Conservation (phyloP, 2,797 vertebrate species). For the Anguilla anguilla region DNA sequence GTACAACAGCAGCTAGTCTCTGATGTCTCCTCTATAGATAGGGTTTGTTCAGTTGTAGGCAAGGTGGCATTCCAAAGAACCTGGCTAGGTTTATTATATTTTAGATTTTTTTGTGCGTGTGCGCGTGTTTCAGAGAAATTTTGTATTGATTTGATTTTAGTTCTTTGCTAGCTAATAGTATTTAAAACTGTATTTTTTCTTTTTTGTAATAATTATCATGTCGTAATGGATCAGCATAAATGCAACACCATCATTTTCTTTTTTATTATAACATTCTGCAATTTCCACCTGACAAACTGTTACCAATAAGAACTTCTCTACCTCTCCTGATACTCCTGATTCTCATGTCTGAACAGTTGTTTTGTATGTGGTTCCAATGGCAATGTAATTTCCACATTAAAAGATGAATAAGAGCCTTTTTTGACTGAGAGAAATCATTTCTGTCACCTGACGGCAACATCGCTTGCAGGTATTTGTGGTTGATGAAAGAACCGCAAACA, state of each 20-base stretch:
- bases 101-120: conserved; percentile 63
- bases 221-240: conserved; percentile 75
- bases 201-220: conserved; percentile 86
- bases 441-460: conserved; percentile 22
- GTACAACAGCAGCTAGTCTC: not conserved
- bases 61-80: conserved; percentile 60
- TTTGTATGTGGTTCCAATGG: conserved; percentile 86
- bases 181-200: conserved; percentile 81
- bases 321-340: conserved; percentile 84
- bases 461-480: conserved; percentile 30
- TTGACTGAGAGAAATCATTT: conserved; percentile 14
- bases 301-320: conserved; percentile 86
- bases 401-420: conserved; percentile 30
- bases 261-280: conserved; percentile 68
- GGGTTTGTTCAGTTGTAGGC: conserved; percentile 67
- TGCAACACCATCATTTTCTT: conserved; percentile 61
- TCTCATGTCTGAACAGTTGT: conserved; percentile 80
- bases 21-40: conserved; percentile 61
- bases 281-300: conserved; percentile 79
- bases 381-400: conserved; percentile 85
- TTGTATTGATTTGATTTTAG: conserved; percentile 77
- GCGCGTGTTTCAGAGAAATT: conserved; percentile 63
- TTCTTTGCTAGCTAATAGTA: conserved; percentile 74
- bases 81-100: conserved; percentile 51
- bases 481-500: conserved; percentile 26